Base-by-base conservation (phyloP, 2,113 vertebrate species). In the Trachemys scripta region DNA sequence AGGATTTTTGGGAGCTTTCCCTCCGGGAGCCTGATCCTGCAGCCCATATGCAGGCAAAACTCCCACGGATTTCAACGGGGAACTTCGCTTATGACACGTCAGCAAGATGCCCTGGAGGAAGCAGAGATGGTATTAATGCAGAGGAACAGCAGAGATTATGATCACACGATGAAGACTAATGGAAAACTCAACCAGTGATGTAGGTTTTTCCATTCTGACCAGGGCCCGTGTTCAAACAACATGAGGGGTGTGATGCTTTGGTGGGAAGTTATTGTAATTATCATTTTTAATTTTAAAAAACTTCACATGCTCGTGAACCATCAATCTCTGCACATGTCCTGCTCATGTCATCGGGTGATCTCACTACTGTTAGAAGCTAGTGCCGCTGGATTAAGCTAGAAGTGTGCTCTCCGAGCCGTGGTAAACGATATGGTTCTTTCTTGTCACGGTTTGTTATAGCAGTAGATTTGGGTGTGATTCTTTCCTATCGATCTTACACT, bases 381-480 rank as follows among this genome's bases (percentile, higher is more conserved):
- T 1, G 29, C 35, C 2, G 1, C 62, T 69, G 62, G 13, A 69
- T 8, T 14, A n/a, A n/a, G 62, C 62, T 35, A 25, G 13, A 17
- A 5, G 5, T 59, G 57, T 59, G 57, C 27, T 29, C 11, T 29
- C 12, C 27, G 6, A 12, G 27, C 57, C 31, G 27, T 13, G 4
- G 12, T 56, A 45, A 82, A 54, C 91, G 42, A 49, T 75, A 47
- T 13, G 82, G 69, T 42, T 54, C 31, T 83, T 65, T 56, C 72
- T 93, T 59, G 35, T 84, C 1, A 1, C 1, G 4, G 17, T 12
- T 20, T 0, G 0, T 49, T 72, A 9, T 3, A 8, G 0, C 0
- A 8, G 24, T 2, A 1, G 75, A 47, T 82, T 42, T 11, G 65
- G 13, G 24, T 1, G 81, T 90, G 54, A 27, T 69, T 75, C 31